phyloP scores from a whole-genome alignment of 2,113 vertebrate species.

The Malurus elegans region DNA sequence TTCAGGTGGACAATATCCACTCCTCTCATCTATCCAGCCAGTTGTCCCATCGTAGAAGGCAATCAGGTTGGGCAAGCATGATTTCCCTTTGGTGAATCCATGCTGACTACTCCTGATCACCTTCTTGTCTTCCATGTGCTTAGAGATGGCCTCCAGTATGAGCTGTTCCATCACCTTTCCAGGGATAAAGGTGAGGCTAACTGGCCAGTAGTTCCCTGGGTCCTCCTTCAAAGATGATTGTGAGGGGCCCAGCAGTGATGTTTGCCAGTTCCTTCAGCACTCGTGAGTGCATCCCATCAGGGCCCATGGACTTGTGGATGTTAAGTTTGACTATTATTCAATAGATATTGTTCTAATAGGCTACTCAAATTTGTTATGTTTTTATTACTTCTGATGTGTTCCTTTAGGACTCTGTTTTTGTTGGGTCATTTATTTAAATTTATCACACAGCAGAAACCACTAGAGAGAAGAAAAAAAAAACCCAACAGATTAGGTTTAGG shows the following conservation, averaged over 20 bases:
- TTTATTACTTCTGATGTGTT: background rate
- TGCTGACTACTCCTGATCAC: too few relatives aligned
- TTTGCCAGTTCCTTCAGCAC: background rate
- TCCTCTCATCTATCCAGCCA: too few relatives aligned
- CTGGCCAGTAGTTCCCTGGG: background rate
- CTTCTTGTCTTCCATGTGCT: too few relatives aligned
- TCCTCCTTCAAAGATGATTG: background rate
- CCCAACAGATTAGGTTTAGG: background rate
- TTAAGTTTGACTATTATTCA: background rate
- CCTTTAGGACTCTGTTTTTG: background rate
- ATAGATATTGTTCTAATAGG: background rate
- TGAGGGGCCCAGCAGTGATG: background rate
- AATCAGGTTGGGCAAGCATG: too few relatives aligned
- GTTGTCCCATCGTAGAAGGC: too few relatives aligned
- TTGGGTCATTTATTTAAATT: background rate
- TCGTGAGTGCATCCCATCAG: background rate
- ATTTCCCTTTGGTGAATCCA: too few relatives aligned
- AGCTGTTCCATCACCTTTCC: background rate
- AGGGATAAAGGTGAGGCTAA: background rate
- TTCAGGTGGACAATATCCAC: too few relatives aligned
- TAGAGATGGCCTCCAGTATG: background rate
- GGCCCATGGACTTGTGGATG: background rate
- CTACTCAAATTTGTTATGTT: background rate
- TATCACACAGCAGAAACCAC: background rate
- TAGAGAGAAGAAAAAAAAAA: background rate